These are phyloP conservation scores for Cephus sareptanus DNA, from an alignment of 2,888 invertebrate genomes.

Conservation along the genomic window DNA sequence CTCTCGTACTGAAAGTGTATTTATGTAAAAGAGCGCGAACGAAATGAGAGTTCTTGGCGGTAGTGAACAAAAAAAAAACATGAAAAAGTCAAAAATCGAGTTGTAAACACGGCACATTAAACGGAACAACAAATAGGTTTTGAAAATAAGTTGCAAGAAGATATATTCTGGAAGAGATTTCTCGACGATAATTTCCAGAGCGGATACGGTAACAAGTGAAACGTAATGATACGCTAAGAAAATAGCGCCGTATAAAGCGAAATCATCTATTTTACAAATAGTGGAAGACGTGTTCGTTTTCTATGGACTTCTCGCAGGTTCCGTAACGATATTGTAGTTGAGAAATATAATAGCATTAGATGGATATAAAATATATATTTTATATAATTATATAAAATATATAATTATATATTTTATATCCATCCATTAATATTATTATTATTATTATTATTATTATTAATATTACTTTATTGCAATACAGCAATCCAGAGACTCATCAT, in stretches of 20 bases:
- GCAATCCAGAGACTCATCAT: neutral
- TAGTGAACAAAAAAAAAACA: neutral
- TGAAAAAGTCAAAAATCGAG: neutral
- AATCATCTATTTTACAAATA: neutral
- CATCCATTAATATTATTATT: too few relatives aligned
- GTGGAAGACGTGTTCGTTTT: neutral
- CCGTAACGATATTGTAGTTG: neutral
- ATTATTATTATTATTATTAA: too few relatives aligned
- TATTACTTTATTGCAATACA: too few relatives aligned
- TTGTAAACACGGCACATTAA: neutral
- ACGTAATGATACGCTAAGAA: neutral
- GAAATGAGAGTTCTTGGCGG: neutral
- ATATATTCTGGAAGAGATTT: neutral
- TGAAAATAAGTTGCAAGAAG: neutral
- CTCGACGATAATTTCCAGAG: neutral
- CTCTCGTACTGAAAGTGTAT: neutral
- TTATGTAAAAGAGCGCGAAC: neutral
- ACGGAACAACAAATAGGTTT: neutral
- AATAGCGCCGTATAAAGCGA: neutral
- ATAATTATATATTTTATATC: neutral
- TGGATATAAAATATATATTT: neutral
- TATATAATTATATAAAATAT: neutral
- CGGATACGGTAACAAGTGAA: neutral
- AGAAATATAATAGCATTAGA: neutral
- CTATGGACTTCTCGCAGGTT: neutral